Evolutionary conservation across 2,888 invertebrate genomes (phyloP).

Genomic region (Mythimna ferrago): DNA sequence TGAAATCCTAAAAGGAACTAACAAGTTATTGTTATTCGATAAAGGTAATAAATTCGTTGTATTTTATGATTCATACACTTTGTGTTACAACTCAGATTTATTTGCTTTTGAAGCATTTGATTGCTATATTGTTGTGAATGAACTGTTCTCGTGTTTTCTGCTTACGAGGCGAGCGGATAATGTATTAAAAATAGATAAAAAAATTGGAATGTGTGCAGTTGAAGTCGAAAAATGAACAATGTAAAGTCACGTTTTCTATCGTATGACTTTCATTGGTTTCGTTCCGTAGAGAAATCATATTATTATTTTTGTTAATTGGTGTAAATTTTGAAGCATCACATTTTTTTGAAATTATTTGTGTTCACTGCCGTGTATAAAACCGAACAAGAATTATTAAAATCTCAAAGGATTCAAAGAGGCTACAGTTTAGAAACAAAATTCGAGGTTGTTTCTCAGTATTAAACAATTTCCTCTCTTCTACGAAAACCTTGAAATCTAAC

Average conservation of each 20-base stretch:
- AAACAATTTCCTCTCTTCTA: constrained; percentile 3
- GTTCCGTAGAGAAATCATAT: not conserved
- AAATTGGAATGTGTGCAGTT: not conserved
- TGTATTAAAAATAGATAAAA: constrained; percentile 9
- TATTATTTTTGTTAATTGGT: not conserved
- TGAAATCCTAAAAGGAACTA: constrained; percentile 38
- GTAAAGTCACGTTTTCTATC: not conserved
- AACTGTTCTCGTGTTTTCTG: constrained; percentile 4
- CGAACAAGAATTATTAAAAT: not conserved
- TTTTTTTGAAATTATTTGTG: not conserved
- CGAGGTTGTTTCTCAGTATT: not conserved
- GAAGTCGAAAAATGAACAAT: not conserved
- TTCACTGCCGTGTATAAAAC: not conserved
- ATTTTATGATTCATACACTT: constrained; percentile 46
- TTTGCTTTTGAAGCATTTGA: constrained; percentile 40
- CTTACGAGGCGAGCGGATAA: constrained; percentile 1
- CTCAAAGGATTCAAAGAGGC: not conserved
- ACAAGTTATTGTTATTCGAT: constrained; percentile 37
- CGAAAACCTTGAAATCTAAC: constrained; percentile 29
- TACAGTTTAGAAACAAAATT: not conserved
- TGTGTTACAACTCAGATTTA: constrained; percentile 20
- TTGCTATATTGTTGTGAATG: constrained; percentile 47
- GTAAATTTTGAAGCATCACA: not conserved
- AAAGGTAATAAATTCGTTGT: constrained; percentile 31
- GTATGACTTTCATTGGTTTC: not conserved